Evolutionary conservation across 1,140 invertebrate species (phyloP), one percentile per base, ranked within the genome.

Genomic region (Gryllus bimaculatus): DNA sequence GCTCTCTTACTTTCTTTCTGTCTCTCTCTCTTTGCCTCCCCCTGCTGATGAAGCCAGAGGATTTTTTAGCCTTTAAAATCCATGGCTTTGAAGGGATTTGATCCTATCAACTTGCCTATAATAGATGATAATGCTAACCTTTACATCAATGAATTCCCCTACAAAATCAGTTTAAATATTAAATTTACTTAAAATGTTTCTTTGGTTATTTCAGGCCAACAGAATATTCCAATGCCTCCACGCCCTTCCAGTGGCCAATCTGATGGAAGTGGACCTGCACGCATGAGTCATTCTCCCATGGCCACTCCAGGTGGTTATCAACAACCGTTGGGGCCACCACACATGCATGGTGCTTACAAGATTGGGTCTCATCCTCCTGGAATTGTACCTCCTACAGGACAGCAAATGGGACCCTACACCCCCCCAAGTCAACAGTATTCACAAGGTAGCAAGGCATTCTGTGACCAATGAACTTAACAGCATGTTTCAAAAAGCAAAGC

Each of bases 141-240:
- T 39, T 39, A 39, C 1, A 39, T 5, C 26, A 39, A 1, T 39
- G 26, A 39, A 39, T 1, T 39, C 26, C 1, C 26, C 26, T 39
- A 39, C 26, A 39, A 39, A 39, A 39, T 5, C 26, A 39, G 26
- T 39, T 39, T 39, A 39, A 5, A 5, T 39, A 39, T 39, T 39
- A 39, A 39, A 39, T 39, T 39, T 39, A 39, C 26, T 39, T 39
- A 39, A 39, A 39, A 39, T 39, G 26, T 39, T 21, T 78, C 20
- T 80, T 84, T 83, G 84, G 84, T 84, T 81, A 82, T 86, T 87
- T n/a, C 86, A 95, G 94, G 93, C 84, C 94, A 94, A 87, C 93
- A 92, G 90, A 95, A 93, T 90, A 92, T 95, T 92, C 92, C 93
- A 86, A 95, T 95, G 93, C 94, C 94, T 85, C 94, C 94, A 83